A percentile compares a stretch with the other conserved stretches of the same genome.
These are phyloP conservation scores for Ibycter americanus DNA, from an alignment of 2,797 vertebrate species.

Conservation along the genomic window DNA sequence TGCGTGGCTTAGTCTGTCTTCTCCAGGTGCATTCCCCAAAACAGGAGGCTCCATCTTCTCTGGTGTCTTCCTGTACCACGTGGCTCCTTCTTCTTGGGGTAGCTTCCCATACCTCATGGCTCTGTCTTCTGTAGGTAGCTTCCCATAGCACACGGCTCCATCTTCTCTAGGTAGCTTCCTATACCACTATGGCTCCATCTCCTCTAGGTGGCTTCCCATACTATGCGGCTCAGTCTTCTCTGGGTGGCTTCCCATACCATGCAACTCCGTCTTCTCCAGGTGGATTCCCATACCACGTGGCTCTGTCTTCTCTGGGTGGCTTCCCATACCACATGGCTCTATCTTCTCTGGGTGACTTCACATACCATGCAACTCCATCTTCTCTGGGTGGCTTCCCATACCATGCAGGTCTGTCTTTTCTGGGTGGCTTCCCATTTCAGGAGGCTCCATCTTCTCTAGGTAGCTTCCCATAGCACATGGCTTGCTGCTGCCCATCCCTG, in stretches of 20 bases:
- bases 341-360: neutral
- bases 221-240: rapidly evolving
- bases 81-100: neutral
- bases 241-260: neutral
- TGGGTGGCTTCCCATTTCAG: neutral
- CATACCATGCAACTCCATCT: neutral
- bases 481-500: neutral
- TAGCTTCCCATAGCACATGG: neutral
- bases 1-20: neutral
- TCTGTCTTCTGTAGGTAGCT: neutral
- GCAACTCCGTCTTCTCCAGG: rapidly evolving
- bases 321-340: neutral
- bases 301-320: neutral
- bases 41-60: neutral
- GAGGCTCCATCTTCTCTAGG: neutral
- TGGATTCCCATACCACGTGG: neutral
- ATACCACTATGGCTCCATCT: rapidly evolving
- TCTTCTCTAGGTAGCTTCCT: neutral
- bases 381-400: neutral
- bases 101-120: rapidly evolving
- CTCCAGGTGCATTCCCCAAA: neutral
- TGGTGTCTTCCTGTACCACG: no score
- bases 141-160: rapidly evolving
- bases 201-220: neutral
- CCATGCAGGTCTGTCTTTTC: neutral